Base-by-base conservation (phyloP, 2,113 vertebrate species). In the Edolisoma coerulescens region DNA sequence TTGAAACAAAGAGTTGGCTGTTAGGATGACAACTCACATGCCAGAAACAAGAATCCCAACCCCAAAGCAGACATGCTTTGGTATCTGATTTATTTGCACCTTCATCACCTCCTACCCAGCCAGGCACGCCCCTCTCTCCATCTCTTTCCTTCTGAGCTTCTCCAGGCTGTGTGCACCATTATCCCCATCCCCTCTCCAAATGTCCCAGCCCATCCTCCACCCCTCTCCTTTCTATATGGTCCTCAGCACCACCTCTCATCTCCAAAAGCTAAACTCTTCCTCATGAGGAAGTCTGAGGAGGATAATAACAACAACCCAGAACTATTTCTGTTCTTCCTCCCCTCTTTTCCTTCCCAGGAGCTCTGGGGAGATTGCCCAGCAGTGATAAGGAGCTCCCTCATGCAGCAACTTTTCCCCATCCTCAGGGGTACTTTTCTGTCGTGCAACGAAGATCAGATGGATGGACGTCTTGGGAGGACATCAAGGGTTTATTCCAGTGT, bases 401-500 rank as follows among this genome's bases (percentile, higher is more conserved):
- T 71, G 21, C 70, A 79, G 52, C 8, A 67, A 11, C 13, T 39
- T 73, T 44, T 41, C 61, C 74, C 27, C 52, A 68, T 32, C 39
- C 73, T 79, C 65, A 16, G 70, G 70, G 15, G 45, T 7, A 4
- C 27, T 60, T 39, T 63, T 41, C 28, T 71, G 35, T 18, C 39
- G 0, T 12, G 68, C 4, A 9, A 2, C 10, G 33, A 45, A 18
- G 33, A 59, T 39, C 13, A 45, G 52, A 56, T 27, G 22, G 49
- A 27, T 37, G 17, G 33, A 65, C 0, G 0, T 3, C 65, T 30
- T 47, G 9, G 37, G 44, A 87, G 39, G 8, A 42, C 9, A 3
- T 6, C 20, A 42, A 26, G 13, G 14, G 35, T 83, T 83, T 73
- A 56, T 56, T 24, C 42, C 18, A 73, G 26, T 8, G 17, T 7